A percentile compares a stretch with the other conserved stretches of the same genome.
Evolutionary conservation across 2,797 vertebrate species (phyloP).

Genomic region (Clarias fuscus): DNA sequence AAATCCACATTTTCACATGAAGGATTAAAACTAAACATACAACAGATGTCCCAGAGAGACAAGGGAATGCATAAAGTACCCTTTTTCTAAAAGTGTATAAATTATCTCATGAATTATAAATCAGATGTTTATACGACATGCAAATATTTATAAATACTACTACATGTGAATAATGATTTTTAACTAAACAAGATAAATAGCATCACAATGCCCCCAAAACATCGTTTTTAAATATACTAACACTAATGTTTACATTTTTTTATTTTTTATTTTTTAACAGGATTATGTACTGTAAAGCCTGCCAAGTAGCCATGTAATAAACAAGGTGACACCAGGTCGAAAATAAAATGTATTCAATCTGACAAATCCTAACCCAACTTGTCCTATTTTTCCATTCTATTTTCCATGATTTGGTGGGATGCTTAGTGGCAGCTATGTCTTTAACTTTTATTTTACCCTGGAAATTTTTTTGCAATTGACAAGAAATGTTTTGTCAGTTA

Average conservation of each 20-base stretch:
- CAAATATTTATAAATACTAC: neutral
- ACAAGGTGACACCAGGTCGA: no score
- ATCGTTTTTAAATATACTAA: neutral
- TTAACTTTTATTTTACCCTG: neutral
- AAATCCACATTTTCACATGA: neutral
- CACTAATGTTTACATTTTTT: neutral
- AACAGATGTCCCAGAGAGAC: neutral
- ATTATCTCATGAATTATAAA: neutral
- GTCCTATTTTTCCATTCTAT: neutral
- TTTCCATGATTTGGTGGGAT: neutral
- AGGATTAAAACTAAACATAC: neutral
- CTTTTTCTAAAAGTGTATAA: neutral
- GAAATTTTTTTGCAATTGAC: neutral
- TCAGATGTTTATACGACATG: neutral
- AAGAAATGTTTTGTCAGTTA: neutral
- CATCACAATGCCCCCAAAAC: neutral
- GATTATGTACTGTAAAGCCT: neutral
- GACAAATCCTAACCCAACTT: neutral
- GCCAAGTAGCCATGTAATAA: neutral
- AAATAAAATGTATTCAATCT: neutral
- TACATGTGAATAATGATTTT: neutral
- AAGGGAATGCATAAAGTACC: neutral
- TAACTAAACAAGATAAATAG: neutral
- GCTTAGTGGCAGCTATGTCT: neutral
- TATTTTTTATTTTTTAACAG: neutral